Conservation (phyloP, 1,140 invertebrate genomes). For the Coenobita brevimanus region DNA sequence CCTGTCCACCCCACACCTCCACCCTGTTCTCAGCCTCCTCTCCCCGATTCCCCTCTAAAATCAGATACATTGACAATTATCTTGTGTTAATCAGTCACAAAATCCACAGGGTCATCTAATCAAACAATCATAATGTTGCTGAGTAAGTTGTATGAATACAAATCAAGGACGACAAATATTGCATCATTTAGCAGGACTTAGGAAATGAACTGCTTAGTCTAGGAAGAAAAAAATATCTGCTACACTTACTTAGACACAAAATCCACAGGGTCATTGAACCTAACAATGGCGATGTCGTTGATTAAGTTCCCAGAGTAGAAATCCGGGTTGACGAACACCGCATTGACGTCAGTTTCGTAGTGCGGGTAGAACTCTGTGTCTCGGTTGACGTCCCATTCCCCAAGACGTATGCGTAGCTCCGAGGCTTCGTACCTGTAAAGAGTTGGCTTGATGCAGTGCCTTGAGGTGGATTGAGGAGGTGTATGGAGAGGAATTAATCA, state of each 20-base stretch:
- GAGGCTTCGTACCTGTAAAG: conserved; percentile 74
- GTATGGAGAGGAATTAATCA: too few relatives aligned
- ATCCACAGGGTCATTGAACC: conserved; percentile 86
- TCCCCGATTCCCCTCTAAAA: too few relatives aligned
- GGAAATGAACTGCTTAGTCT: not conserved
- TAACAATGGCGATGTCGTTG: conserved; percentile 91
- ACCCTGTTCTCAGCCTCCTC: too few relatives aligned
- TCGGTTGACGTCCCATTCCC: conserved; percentile 96
- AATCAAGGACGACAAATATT: too few relatives aligned
- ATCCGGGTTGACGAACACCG: conserved; percentile 88
- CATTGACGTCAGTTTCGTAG: conserved; percentile 87
- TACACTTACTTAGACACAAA: conserved; percentile 78
- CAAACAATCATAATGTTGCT: too few relatives aligned
- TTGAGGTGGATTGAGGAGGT: too few relatives aligned
- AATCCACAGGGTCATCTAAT: too few relatives aligned
- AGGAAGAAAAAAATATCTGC: not conserved
- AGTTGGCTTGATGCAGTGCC: too few relatives aligned
- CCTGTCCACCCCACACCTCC: too few relatives aligned
- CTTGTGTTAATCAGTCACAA: too few relatives aligned
- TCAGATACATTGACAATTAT: too few relatives aligned
- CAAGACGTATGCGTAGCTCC: conserved; percentile 88
- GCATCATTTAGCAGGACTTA: not conserved
- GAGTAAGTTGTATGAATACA: too few relatives aligned
- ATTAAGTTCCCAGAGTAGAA: conserved; percentile 94
- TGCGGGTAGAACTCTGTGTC: conserved; percentile 96